Conservation (phyloP, 2,888 invertebrate species). For the Rambutsinella grinnellia region DNA sequence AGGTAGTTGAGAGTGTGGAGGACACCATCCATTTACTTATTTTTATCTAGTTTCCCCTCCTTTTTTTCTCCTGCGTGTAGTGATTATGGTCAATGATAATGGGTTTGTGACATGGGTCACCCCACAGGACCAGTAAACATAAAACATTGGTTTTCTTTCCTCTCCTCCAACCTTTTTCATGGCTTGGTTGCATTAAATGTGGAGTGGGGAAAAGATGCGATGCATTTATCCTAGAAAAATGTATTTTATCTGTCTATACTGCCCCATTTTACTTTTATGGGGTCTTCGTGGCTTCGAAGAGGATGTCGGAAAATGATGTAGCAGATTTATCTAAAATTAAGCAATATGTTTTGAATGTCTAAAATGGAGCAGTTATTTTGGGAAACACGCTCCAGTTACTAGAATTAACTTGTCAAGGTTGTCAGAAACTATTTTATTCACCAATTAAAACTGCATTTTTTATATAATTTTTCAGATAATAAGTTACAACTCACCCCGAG, state of each 20-base stretch:
- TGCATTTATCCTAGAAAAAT: no score
- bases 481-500: conserved; percentile 92
- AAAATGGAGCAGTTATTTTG: no score
- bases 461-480: conserved; percentile 93
- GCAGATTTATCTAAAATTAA: no score
- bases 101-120: conserved; percentile 45
- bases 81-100: conserved; percentile 46
- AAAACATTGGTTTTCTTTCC: conserved; percentile 29
- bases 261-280: no score
- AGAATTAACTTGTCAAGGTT: no score
- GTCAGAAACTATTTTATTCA: no score
- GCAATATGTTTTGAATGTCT: no score
- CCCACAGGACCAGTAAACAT: conserved; percentile 42
- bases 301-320: no score
- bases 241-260: no score
- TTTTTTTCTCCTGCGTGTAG: conserved; percentile 21
- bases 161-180: not conserved
- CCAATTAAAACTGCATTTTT: no score
- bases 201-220: not conserved
- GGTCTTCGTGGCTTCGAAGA: no score
- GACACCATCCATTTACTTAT: not conserved
- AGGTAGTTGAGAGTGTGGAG: not conserved
- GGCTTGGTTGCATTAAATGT: not conserved
- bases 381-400: no score
- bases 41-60: conserved; percentile 19